Evolutionary conservation across 2,888 invertebrate genomes (phyloP).

Genomic region (Acleris sparsana): DNA sequence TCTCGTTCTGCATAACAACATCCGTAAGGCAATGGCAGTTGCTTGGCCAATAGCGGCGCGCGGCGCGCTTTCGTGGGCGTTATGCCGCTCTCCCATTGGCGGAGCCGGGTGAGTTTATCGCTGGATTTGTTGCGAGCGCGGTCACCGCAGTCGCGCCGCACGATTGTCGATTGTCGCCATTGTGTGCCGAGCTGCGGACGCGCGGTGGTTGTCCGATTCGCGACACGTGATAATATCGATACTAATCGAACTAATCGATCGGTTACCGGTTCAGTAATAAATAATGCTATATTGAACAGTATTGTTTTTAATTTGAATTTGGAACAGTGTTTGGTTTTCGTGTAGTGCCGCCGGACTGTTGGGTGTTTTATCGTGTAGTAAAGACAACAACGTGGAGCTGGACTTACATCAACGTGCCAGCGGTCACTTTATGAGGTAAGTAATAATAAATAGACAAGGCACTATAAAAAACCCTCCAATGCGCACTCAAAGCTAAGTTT

Average conservation of each 20-base stretch:
- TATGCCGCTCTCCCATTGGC: slow-evolving; percentile 68
- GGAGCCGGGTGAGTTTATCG: slow-evolving; percentile 69
- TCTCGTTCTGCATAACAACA: slow-evolving; percentile 82
- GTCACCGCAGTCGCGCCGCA: slow-evolving; percentile 77
- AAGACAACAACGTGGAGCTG: slow-evolving; percentile 88
- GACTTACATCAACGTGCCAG: slow-evolving; percentile 90
- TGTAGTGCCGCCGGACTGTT: slow-evolving; percentile 60
- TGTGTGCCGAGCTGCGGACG: slow-evolving; percentile 71
- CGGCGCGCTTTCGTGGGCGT: slow-evolving; percentile 75
- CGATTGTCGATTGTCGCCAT: slow-evolving; percentile 83
- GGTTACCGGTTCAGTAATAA: slow-evolving; percentile 47
- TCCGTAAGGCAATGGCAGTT: slow-evolving; percentile 82
- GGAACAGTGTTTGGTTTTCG: slow-evolving; percentile 54
- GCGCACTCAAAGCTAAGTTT: slow-evolving; percentile 3
- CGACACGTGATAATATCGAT: slow-evolving; percentile 63
- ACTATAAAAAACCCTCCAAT: slow-evolving; percentile 19
- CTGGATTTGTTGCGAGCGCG: slow-evolving; percentile 78
- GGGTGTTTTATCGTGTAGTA: slow-evolving; percentile 50
- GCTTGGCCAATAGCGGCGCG: slow-evolving; percentile 77
- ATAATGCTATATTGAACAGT: slow-evolving; percentile 51
- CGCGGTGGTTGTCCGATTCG: slow-evolving; percentile 68
- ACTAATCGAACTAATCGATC: slow-evolving; percentile 62
- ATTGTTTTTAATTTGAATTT: slow-evolving; percentile 38
- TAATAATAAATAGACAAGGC: slow-evolving; percentile 29
- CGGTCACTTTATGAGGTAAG: slow-evolving; percentile 89